Conservation (phyloP, 2,888 invertebrate species). For the Eilema sororculum region DNA sequence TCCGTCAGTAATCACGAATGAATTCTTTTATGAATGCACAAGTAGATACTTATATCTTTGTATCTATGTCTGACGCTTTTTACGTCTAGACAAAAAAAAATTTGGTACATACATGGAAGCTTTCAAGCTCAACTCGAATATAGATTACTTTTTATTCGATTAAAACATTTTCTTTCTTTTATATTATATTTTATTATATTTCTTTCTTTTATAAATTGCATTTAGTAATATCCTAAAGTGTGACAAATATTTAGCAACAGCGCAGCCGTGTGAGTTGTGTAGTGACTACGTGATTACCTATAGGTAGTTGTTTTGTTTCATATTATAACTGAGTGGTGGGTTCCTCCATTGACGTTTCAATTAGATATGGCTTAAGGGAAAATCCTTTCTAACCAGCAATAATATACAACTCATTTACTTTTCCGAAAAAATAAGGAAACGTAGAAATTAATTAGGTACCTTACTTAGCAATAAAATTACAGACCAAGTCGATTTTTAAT, state of each 20-base stretch:
- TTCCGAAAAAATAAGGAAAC: neutral
- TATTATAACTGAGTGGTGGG: neutral
- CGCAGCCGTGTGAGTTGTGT: neutral
- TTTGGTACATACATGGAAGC: neutral
- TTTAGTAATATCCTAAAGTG: neutral
- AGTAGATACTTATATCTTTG: too few species aligned
- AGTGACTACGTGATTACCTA: neutral
- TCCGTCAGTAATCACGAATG: neutral
- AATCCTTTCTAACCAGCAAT: neutral
- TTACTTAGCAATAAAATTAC: too few species aligned
- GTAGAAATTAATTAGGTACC: too few species aligned
- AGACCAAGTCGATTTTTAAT: too few species aligned
- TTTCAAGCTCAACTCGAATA: neutral
- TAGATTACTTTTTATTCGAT: too few species aligned
- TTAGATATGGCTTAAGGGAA: neutral
- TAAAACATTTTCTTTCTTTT: too few species aligned
- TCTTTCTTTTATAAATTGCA: neutral
- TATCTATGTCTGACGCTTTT: neutral
- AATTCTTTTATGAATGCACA: neutral
- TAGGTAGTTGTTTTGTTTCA: neutral
- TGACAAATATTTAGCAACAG: neutral
- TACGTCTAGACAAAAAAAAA: neutral
- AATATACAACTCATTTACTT: neutral
- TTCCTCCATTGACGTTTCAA: neutral
- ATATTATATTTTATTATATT: too few species aligned